Evolutionary conservation across 2,797 vertebrate genomes (phyloP).

Genomic region (Paramormyrops hopkinsi): DNA sequence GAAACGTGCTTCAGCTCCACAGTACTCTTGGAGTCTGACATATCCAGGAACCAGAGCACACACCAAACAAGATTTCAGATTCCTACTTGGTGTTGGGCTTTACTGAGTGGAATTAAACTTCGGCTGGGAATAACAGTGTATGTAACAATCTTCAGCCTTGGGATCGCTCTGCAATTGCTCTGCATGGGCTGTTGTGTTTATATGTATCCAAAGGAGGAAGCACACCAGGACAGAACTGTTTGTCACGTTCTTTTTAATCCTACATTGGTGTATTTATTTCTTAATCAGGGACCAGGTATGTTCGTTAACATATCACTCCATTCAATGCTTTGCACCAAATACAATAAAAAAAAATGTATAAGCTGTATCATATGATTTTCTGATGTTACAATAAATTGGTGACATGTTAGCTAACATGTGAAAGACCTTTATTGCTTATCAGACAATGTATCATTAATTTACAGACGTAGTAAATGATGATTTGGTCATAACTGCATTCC

Average conservation of each 20-base stretch:
- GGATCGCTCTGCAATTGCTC: neutral
- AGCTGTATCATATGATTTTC: neutral
- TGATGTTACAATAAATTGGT: neutral
- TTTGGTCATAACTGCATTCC: neutral
- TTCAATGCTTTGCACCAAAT: neutral
- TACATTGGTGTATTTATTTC: neutral
- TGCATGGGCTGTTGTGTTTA: neutral
- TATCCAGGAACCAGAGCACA: neutral
- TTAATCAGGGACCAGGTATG: neutral
- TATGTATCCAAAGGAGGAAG: neutral
- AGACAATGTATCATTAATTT: conserved; percentile 1
- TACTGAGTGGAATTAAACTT: neutral
- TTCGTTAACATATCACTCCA: neutral
- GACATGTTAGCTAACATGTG: neutral
- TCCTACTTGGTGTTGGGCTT: neutral
- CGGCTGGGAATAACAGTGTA: neutral
- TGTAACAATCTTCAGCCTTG: neutral
- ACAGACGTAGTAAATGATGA: neutral
- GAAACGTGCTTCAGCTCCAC: neutral
- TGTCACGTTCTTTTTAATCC: neutral
- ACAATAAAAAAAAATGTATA: neutral
- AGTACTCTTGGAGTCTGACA: neutral
- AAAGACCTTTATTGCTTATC: conserved; percentile 22
- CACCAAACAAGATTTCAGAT: neutral
- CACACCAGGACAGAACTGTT: neutral